Evolutionary conservation across 2,113 vertebrate genomes (phyloP).

Genomic region (Cyphomyrus plagiostoma): DNA sequence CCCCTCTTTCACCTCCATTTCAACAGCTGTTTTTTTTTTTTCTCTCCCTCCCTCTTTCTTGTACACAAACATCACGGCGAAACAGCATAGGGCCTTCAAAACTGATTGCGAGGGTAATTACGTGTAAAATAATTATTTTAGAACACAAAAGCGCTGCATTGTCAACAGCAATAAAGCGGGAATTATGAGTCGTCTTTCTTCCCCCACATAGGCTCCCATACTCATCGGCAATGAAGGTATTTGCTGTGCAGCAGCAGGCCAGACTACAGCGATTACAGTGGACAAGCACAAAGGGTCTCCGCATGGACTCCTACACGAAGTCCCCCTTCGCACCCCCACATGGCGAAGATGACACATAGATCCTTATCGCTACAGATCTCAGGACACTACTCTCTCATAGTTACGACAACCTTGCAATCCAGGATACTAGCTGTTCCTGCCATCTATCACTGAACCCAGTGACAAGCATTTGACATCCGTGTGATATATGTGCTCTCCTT

Average conservation of each 20-base stretch:
- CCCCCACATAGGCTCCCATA: background rate
- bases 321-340: background rate
- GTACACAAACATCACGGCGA: background rate
- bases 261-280: constrained; percentile 20
- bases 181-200: background rate
- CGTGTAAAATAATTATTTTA: constrained; percentile 4
- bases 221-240: constrained; percentile 19
- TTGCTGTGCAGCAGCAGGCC: constrained; percentile 6
- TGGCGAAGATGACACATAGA: constrained; percentile 25
- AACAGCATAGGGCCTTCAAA: background rate
- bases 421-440: background rate
- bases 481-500: background rate
- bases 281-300: constrained; percentile 18
- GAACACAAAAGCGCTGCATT: background rate
- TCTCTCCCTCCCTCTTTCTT: background rate
- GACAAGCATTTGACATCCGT: background rate
- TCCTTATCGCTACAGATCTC: background rate
- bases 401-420: background rate
- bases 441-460: background rate
- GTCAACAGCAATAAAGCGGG: constrained; percentile 11
- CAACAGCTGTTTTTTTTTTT: background rate
- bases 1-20: constrained; percentile 7
- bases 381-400: constrained; percentile 21
- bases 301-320: background rate
- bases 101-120: constrained; percentile 19